Percentiles rank a stretch among this genome's conserved stretches.
phyloP scores from a whole-genome alignment of 1,140 invertebrate genomes.

The Polypedilum pembai region DNA sequence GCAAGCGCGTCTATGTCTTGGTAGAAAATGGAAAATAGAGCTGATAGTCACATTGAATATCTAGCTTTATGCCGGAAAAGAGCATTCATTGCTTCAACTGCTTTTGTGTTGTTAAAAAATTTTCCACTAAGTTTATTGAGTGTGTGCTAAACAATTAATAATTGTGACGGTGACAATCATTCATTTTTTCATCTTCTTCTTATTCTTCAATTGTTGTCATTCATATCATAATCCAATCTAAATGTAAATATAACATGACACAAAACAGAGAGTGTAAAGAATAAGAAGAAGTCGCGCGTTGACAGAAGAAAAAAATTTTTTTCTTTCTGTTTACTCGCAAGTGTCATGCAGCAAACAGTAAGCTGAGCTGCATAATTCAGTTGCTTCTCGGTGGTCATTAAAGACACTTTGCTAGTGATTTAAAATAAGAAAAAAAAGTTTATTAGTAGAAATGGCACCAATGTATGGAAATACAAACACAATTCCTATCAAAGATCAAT shows the following conservation, averaged over 20 bases:
- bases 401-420: neutral
- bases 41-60: neutral
- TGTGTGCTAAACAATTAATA: too few species aligned
- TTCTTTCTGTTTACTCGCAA: neutral
- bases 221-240: neutral
- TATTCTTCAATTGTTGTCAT: too few species aligned
- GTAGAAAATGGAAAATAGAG: neutral
- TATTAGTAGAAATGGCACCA: neutral
- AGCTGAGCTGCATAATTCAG: neutral
- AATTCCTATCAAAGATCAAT: neutral
- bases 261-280: neutral
- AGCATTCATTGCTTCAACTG: constrained; percentile 11
- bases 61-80: neutral
- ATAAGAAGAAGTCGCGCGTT: neutral
- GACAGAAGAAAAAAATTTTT: neutral
- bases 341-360: neutral
- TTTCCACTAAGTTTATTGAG: too few species aligned
- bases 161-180: too few species aligned
- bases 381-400: neutral
- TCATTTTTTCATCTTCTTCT: too few species aligned
- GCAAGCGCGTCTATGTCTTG: constrained; percentile 15
- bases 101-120: too few species aligned
- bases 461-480: neutral
- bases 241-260: neutral
- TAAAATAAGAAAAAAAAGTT: neutral